Conservation (phyloP, 2,113 vertebrate genomes). For the Thalassoma bifasciatum region DNA sequence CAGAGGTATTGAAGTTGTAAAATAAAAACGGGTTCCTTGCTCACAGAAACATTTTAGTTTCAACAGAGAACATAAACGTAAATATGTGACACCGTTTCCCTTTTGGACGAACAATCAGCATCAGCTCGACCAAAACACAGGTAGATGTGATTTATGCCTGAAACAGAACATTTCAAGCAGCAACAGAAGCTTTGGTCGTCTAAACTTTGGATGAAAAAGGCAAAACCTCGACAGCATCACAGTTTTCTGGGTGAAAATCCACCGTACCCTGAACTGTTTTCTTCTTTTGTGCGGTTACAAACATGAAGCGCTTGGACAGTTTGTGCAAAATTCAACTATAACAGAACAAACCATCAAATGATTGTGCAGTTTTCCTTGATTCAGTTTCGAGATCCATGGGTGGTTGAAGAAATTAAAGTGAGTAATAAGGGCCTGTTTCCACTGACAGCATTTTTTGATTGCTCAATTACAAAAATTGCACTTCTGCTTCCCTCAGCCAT, state of each 20-base stretch:
- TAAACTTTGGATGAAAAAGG: neutral
- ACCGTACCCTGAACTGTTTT: neutral
- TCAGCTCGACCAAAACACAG: neutral
- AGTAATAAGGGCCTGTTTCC: no score
- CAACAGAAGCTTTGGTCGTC: neutral
- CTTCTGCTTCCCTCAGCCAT: no score
- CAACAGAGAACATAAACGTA: neutral
- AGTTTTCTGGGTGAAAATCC: neutral
- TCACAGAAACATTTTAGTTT: neutral
- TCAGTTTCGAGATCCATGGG: no score
- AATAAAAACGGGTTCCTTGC: neutral
- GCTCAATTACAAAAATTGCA: no score
- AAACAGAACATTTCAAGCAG: neutral
- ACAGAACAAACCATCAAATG: neutral
- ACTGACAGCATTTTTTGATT: no score
- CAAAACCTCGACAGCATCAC: neutral
- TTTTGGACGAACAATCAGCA: neutral
- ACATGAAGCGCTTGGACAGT: neutral
- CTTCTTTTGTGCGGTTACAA: neutral
- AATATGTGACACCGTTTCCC: neutral
- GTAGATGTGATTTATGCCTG: neutral
- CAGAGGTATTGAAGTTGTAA: constrained; percentile 29
- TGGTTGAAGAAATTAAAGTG: no score
- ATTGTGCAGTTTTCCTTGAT: neutral
- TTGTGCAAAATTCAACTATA: neutral